Evolutionary conservation across 2,113 vertebrate species (phyloP), one percentile per base, ranked within the genome.

Genomic region (Colistium nudipinnis): DNA sequence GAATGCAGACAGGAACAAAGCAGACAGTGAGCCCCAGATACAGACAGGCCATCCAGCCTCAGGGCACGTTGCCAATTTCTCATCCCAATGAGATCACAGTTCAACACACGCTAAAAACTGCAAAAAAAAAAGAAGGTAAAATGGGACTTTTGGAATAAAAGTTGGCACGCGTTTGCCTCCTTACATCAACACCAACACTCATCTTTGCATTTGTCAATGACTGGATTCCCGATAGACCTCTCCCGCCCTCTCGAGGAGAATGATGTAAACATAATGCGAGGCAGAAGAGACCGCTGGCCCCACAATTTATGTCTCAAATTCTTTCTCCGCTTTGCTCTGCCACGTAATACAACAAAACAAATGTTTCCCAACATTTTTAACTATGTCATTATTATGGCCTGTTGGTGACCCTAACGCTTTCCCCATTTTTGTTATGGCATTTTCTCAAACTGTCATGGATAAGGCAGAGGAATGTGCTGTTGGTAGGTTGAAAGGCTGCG

Each of bases 361-460:
- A n/a, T n/a, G n/a, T n/a, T n/a, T n/a, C n/a, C n/a, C n/a, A n/a
- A 33, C 9, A 33, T 33, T 20, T 69, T 55, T 47, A 13, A 76
- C 31, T 41, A 1, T 45, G 17, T 12, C 9, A 11, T 52, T 43
- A n/a, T 59, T 36, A 39, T 19, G 7, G 9, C 9, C 17, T 36
- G 16, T 9, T 28, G 12, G 3, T 47, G 41, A 8, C n/a, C n/a
- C 3, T 6, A 6, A 14, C 22, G 14, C 48, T 9, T 54, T 49
- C 25, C 22, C 36, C 7, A 28, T 52, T 39, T 12, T 4, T 41
- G 11, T 27, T 24, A 48, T 63, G 24, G 6, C n/a, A 13, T 38
- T 54, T n/a, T 38, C 41, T 64, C 10, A 39, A 6, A 44, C 4
- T 19, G 14, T 7, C 48, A 6, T 28, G 3, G 17, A 60, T 22